A percentile compares a stretch with the other conserved stretches of the same genome.
These are phyloP conservation scores for Phrynocephalus vlangalii DNA, from an alignment of 2,797 vertebrate species.

Conservation along the genomic window DNA sequence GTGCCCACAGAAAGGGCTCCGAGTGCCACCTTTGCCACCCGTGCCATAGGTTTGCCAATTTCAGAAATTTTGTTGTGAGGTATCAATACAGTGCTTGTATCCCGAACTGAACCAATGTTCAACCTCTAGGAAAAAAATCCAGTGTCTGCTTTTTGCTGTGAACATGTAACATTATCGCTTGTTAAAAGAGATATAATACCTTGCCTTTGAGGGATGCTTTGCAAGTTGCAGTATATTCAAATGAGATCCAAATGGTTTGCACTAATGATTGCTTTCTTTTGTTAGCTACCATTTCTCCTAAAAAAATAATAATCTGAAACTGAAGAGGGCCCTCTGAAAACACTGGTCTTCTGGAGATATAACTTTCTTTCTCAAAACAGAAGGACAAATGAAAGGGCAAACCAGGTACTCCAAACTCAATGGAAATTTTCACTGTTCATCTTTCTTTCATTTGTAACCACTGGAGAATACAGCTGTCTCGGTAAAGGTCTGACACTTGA, in stretches of 20 bases:
- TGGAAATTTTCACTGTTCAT: background rate
- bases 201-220: background rate
- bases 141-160: background rate
- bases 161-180: background rate
- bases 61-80: background rate
- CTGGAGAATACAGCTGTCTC: constrained; percentile 15
- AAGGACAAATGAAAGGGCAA: constrained; percentile 24
- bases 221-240: background rate
- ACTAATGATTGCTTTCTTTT: background rate
- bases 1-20: too few relatives aligned
- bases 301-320: background rate
- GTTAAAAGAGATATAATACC: background rate
- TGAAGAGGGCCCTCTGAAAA: background rate
- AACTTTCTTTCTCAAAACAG: constrained; percentile 22
- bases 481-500: constrained; percentile 16
- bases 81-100: too few relatives aligned
- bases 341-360: background rate
- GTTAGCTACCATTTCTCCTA: background rate
- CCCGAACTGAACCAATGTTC: background rate
- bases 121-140: background rate
- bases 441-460: constrained; percentile 14
- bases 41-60: too few relatives aligned
- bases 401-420: background rate
- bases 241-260: background rate
- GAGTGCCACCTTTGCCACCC: too few relatives aligned